These are phyloP conservation scores for Morus bassanus DNA, from an alignment of 2,797 vertebrate genomes.

Conservation along the genomic window DNA sequence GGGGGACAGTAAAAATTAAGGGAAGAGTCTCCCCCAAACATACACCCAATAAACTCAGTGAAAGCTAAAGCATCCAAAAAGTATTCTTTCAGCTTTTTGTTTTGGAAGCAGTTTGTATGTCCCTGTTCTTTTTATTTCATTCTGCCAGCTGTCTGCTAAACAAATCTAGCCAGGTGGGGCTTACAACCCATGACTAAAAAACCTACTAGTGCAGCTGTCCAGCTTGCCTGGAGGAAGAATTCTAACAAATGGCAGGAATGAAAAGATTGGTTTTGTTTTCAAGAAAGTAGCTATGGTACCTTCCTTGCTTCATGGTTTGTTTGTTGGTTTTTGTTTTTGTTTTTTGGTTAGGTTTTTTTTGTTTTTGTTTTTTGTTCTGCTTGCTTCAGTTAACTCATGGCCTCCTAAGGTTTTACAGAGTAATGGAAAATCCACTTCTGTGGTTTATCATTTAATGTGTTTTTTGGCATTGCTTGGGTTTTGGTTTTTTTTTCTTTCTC, in stretches of 20 bases:
- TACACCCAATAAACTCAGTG: constrained; percentile 49
- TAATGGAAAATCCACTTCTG: constrained; percentile 61
- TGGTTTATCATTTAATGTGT: constrained; percentile 11
- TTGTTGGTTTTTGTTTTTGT: neutral
- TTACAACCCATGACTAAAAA: constrained; percentile 86
- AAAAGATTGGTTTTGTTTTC: constrained; percentile 82
- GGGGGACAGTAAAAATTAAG: neutral
- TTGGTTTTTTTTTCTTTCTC: neutral
- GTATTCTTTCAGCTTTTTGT: constrained; percentile 77
- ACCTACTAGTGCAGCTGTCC: constrained; percentile 84
- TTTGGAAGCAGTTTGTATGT: constrained; percentile 77
- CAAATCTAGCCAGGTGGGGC: constrained; percentile 87
- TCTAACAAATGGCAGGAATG: constrained; percentile 82
- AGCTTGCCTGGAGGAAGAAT: constrained; percentile 84
- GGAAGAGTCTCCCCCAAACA: neutral
- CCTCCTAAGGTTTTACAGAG: constrained; percentile 68
- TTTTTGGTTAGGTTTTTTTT: neutral
- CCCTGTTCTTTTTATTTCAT: constrained; percentile 82
- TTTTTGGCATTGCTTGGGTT: constrained; percentile 48
- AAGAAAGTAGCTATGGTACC: constrained; percentile 81
- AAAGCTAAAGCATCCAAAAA: constrained; percentile 76
- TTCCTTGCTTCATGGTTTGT: constrained; percentile 48
- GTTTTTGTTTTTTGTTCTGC: neutral
- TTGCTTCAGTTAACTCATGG: constrained; percentile 71
- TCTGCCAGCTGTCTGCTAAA: constrained; percentile 87